Base-by-base conservation (phyloP, 1,140 invertebrate genomes). In the Sitodiplosis mosellana region DNA sequence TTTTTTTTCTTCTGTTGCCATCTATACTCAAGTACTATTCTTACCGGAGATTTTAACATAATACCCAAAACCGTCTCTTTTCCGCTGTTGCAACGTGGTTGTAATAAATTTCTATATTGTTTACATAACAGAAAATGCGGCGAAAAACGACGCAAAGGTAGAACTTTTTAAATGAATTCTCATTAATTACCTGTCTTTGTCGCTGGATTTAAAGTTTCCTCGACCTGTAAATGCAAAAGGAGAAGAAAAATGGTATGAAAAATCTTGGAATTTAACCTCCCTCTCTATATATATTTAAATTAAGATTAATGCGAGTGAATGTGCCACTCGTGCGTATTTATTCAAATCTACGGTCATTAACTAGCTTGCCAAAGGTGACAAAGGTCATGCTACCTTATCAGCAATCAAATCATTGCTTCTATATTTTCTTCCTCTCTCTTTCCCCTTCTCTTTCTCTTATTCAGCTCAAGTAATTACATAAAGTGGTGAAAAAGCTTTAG, bases 171-270 rank as follows among this genome's bases (percentile, higher is more conserved):
- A 27, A 36, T 22, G 38, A 15, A 21, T 49, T 33, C n/a, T 48
- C 7, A 47, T 20, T 27, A 48, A 38, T 65, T 60, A 73, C 71
- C 69, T 70, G 59, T 72, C 70, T 49, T 72, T 58, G 51, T 73
- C 71, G n/a, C 69, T 62, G 38, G 71, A 69, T 56, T 68, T 69
- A 54, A 70, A 74, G 54, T 72, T 70, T 46, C 68, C 68, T 55
- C 68, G 64, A 52, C 68, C 70, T 74, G 46, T 11, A 33, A 48
- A 45, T 3, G 22, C 2, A 45, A 22, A 27, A 45, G 14, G 33
- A 27, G 14, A 14, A 38, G 14, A 17, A 38, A 14, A 38, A 38
- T 38, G 5, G 14, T 38, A 10, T 27, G 10, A 27, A 27, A 27
- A 27, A 10, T 27, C 27, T 27, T 27, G 3, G 27, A 27, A 27